These are phyloP conservation scores for Drosophila mayri DNA, from an alignment of 1,140 invertebrate genomes.

Conservation along the genomic window DNA sequence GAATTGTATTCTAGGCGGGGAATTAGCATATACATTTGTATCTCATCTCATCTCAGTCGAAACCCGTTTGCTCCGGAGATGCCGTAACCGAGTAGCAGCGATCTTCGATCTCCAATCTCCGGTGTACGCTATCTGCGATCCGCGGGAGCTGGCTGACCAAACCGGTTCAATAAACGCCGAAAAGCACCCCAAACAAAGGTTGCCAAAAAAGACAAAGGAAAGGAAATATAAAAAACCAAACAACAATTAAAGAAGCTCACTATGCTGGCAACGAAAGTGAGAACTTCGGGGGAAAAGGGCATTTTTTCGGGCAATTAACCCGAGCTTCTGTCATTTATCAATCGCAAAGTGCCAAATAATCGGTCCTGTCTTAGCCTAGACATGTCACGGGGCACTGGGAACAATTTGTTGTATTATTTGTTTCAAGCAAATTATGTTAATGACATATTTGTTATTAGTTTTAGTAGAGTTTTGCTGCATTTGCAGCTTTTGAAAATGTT, in stretches of 20 bases:
- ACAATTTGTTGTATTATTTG: neutral
- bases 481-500: neutral
- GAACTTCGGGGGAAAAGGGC: slow-evolving; percentile 36
- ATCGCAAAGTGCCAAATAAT: slow-evolving; percentile 67
- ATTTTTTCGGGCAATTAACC: slow-evolving; percentile 63
- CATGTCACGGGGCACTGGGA: slow-evolving; percentile 10
- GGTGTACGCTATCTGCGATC: slow-evolving; percentile 18
- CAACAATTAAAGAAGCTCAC: slow-evolving; percentile 38
- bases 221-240: slow-evolving; percentile 12
- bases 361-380: slow-evolving; percentile 33
- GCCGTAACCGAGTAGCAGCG: slow-evolving; percentile 55
- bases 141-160: slow-evolving; percentile 58
- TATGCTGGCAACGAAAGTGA: slow-evolving; percentile 52
- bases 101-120: slow-evolving; percentile 25
- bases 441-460: no score
- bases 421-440: neutral
- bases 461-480: neutral
- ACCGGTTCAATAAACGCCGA: slow-evolving; percentile 73
- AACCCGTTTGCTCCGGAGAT: slow-evolving; percentile 46
- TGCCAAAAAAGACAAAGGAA: slow-evolving; percentile 25
- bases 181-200: slow-evolving; percentile 62
- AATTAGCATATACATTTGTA: slow-evolving; percentile 59
- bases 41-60: slow-evolving; percentile 29
- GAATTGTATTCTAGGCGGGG: slow-evolving; percentile 63
- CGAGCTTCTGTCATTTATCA: slow-evolving; percentile 62